These are phyloP conservation scores for Dolichotis patagonum DNA, from an alignment of 2,113 vertebrate species.

Conservation along the genomic window DNA sequence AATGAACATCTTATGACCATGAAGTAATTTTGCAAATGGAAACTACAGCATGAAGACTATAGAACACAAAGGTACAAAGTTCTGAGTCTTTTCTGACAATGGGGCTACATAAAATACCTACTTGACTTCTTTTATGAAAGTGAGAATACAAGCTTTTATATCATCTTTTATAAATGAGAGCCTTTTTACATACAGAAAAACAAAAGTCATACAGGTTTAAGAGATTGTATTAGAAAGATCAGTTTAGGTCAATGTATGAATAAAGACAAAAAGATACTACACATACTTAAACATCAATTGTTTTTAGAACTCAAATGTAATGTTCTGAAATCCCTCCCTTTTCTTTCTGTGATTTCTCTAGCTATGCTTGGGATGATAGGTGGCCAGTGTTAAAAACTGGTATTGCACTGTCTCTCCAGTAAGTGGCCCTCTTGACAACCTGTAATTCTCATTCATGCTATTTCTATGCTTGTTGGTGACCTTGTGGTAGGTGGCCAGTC, in stretches of 20 bases:
- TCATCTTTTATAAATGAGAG: not conserved
- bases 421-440: not conserved
- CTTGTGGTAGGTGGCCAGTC: not conserved
- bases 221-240: not conserved
- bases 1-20: not conserved
- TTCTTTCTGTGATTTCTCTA: not conserved
- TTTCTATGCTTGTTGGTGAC: not conserved
- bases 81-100: not conserved
- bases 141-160: not conserved
- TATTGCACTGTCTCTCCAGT: not conserved
- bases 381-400: not conserved
- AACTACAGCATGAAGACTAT: not conserved
- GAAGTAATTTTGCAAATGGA: not conserved
- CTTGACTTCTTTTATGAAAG: not conserved
- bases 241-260: not conserved
- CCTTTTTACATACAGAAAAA: not conserved
- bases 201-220: not conserved
- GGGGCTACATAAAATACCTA: not conserved
- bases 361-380: not conserved
- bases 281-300: not conserved
- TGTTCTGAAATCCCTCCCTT: not conserved
- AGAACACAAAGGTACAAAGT: not conserved
- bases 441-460: not conserved
- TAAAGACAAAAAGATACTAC: not conserved
- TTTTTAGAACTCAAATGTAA: not conserved